These are phyloP conservation scores for Sphaerophoria taeniata DNA, from an alignment of 2,888 invertebrate genomes.

Conservation along the genomic window DNA sequence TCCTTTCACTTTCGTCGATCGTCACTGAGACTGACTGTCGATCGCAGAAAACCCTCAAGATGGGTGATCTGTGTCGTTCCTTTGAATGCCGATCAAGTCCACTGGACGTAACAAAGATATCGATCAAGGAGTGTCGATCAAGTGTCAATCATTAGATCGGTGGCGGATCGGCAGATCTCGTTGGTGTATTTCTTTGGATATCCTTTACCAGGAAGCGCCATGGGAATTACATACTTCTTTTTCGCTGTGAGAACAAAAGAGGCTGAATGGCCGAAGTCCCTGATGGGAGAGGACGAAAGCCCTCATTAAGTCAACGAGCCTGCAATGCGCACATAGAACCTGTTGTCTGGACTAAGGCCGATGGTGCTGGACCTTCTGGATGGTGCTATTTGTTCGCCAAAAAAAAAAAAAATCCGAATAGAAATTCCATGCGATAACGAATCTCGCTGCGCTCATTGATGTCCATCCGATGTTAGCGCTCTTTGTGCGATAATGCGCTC, in stretches of 20 bases:
- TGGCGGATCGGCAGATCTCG: slow-evolving; percentile 38
- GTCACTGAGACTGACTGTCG: neutral
- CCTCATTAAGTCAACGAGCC: slow-evolving; percentile 72
- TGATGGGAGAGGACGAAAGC: slow-evolving; percentile 58
- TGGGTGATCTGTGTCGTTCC: slow-evolving; percentile 65
- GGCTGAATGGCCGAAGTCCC: slow-evolving; percentile 23
- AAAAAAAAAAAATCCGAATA: slow-evolving; percentile 44
- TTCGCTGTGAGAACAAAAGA: slow-evolving; percentile 36
- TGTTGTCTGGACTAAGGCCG: slow-evolving; percentile 32
- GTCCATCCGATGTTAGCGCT: slow-evolving; percentile 58
- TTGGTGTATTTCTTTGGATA: slow-evolving; percentile 52
- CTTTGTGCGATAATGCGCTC: slow-evolving; percentile 32
- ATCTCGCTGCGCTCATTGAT: slow-evolving; percentile 67
- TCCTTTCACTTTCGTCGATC: slow-evolving; percentile 67
- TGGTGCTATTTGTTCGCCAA: slow-evolving; percentile 7
- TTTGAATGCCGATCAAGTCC: slow-evolving; percentile 35
- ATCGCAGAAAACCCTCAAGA: slow-evolving; percentile 26
- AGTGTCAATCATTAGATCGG: slow-evolving; percentile 73
- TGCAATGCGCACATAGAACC: slow-evolving; percentile 61
- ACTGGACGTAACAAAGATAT: slow-evolving; percentile 47
- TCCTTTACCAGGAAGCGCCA: slow-evolving; percentile 71
- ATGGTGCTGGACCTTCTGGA: slow-evolving; percentile 42
- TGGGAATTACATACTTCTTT: slow-evolving; percentile 41
- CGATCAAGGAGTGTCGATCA: slow-evolving; percentile 73
- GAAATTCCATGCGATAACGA: slow-evolving; percentile 70